A percentile compares a stretch with the other conserved stretches of the same genome.
phyloP scores from a whole-genome alignment of 2,113 vertebrate genomes.

The Columba janthina region DNA sequence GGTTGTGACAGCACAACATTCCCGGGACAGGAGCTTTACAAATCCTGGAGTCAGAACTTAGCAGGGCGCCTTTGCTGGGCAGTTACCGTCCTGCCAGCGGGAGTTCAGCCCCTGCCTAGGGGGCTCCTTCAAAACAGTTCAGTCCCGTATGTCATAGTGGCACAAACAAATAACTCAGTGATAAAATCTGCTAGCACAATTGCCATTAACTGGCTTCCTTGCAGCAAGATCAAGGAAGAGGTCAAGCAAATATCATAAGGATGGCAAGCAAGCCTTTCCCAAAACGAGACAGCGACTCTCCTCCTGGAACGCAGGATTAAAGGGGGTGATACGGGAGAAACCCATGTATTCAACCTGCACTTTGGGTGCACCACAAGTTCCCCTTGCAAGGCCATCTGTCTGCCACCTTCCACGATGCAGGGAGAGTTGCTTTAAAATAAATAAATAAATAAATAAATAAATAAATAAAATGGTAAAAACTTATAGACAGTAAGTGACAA shows the following conservation, averaged over 20 bases:
- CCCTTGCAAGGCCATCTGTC: neutral
- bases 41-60: neutral
- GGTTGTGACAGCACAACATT: neutral
- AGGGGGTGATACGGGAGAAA: neutral
- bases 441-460: neutral
- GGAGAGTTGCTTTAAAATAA: neutral
- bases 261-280: neutral
- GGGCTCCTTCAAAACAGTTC: neutral
- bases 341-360: rapidly evolving
- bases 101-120: neutral
- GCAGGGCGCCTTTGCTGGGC: neutral
- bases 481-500: neutral
- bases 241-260: neutral
- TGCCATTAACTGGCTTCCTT: neutral
- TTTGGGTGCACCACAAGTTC: neutral
- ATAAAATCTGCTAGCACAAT: neutral
- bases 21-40: neutral
- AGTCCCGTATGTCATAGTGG: neutral
- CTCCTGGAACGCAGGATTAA: neutral
- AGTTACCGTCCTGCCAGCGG: neutral
- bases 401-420: neutral
- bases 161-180: neutral
- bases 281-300: neutral
- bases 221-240: neutral
- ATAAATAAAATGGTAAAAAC: neutral